phyloP scores from a whole-genome alignment of 2,113 vertebrate species.

The Erythrocercus mccallii region DNA sequence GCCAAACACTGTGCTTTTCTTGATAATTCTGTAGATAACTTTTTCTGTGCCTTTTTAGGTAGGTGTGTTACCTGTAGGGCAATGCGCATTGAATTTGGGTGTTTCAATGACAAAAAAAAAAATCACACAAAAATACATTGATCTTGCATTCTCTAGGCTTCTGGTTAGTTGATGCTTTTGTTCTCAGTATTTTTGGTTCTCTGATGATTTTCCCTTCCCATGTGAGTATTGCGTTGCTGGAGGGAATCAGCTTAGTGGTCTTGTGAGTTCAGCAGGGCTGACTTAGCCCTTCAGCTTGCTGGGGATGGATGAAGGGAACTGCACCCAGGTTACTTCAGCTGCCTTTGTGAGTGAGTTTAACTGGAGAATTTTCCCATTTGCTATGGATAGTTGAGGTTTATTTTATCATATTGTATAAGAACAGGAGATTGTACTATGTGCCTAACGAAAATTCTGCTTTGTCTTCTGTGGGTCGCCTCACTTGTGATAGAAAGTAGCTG shows the following conservation, averaged over 20 bases:
- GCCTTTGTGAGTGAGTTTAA: not conserved
- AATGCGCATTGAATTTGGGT: not conserved
- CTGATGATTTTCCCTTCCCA: not conserved
- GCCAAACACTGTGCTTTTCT: conserved; percentile 22
- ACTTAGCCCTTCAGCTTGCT: not conserved
- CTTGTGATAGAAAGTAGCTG: not conserved
- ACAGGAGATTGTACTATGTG: not conserved
- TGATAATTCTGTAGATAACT: conserved; percentile 56
- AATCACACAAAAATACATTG: not conserved
- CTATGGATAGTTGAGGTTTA: not conserved
- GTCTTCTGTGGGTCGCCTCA: accelerated
- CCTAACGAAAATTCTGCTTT: not conserved
- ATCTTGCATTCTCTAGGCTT: not conserved
- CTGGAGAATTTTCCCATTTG: not conserved
- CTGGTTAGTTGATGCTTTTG: not conserved
- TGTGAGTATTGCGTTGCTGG: not conserved
- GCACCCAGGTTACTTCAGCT: not conserved
- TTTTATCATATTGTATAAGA: accelerated
- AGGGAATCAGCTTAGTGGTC: not conserved
- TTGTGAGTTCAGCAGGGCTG: not conserved
- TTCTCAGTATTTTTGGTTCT: not conserved
- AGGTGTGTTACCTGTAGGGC: conserved; percentile 42
- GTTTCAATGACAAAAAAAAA: conserved; percentile 27
- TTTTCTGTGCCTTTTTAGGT: conserved; percentile 31
- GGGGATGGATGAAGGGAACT: not conserved